phyloP scores from a whole-genome alignment of 2,113 vertebrate species.

The Dipodomys stephensi region DNA sequence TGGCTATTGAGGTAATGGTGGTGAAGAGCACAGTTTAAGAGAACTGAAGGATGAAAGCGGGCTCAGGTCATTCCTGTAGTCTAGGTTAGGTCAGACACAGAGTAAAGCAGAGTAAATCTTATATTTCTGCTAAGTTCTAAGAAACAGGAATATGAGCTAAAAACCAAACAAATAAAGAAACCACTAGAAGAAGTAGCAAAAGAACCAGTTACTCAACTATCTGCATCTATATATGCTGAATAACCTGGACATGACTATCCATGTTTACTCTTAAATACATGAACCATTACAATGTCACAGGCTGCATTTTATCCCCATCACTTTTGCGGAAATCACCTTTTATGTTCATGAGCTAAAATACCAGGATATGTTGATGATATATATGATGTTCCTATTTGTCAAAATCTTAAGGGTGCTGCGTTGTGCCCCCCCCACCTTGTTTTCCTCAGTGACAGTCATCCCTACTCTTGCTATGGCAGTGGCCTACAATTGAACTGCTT shows the following conservation, averaged over 20 bases:
- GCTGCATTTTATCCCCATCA: not conserved
- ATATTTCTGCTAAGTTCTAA: slow-evolving; percentile 9
- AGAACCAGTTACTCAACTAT: not conserved
- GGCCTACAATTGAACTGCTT: slow-evolving; percentile 59
- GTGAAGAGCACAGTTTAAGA: not conserved
- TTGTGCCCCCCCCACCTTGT: not conserved
- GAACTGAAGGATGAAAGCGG: not conserved
- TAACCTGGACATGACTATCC: not conserved
- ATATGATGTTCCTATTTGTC: not conserved
- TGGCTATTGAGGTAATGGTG: not conserved
- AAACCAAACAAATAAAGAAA: slow-evolving; percentile 19
- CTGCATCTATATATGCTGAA: not conserved
- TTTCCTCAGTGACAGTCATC: not conserved
- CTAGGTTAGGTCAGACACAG: not conserved
- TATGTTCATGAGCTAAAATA: slow-evolving; percentile 18
- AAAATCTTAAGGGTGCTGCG: not conserved
- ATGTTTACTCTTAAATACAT: not conserved
- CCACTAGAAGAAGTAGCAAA: not conserved
- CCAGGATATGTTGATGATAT: not conserved
- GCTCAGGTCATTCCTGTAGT: not conserved
- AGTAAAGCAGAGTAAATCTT: not conserved
- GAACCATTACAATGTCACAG: not conserved
- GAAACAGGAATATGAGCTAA: not conserved
- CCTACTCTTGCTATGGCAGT: not conserved
- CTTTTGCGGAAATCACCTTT: slow-evolving; percentile 34